phyloP scores from a whole-genome alignment of 2,888 invertebrate species.

The Pachymerium ferrugineum region DNA sequence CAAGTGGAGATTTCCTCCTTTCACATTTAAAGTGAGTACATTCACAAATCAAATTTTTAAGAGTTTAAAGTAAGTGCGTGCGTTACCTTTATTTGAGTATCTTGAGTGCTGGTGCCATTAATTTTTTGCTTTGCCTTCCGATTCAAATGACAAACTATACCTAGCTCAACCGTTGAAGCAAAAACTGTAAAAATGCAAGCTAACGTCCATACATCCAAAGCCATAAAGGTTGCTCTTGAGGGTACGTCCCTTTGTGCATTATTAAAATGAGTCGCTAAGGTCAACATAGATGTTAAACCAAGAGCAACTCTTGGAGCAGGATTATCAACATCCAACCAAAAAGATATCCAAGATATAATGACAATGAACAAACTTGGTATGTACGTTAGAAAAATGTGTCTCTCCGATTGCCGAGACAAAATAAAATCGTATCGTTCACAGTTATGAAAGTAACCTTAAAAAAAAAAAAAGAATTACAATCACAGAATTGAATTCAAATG shows the following conservation, averaged over 20 bases:
- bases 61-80: too few species aligned
- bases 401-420: not conserved
- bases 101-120: too few species aligned
- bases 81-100: too few species aligned
- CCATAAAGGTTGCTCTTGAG: not conserved
- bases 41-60: too few species aligned
- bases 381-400: not conserved
- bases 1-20: too few species aligned
- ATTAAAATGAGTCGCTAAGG: constrained; percentile 2
- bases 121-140: too few species aligned
- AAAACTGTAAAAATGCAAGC: not conserved
- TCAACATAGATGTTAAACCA: constrained; percentile 16
- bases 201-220: not conserved
- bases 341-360: constrained; percentile 1
- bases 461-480: too few species aligned
- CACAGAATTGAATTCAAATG: too few species aligned
- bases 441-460: too few species aligned
- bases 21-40: too few species aligned
- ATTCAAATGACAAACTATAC: too few species aligned
- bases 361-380: constrained; percentile 27
- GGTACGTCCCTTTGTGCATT: not conserved
- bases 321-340: constrained; percentile 2
- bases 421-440: too few species aligned
- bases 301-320: not conserved
- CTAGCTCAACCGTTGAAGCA: not conserved